Evolutionary conservation across 2,797 vertebrate species (phyloP).

Genomic region (Crotalus adamanteus): DNA sequence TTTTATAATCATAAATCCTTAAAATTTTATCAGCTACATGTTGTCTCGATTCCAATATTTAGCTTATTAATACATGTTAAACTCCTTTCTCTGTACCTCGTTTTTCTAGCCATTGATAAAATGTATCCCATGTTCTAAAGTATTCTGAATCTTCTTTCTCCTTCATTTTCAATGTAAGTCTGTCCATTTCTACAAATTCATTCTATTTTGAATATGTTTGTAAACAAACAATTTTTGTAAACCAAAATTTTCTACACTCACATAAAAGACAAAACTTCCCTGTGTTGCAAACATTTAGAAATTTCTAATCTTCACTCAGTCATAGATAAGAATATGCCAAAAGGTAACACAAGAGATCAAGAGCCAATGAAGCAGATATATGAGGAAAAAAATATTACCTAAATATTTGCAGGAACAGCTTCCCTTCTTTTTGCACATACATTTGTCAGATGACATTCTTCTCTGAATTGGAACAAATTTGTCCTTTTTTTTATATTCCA

Average conservation of each 20-base stretch:
- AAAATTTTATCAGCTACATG: too few species aligned
- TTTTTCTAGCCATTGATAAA: too few species aligned
- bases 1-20: too few species aligned
- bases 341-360: neutral
- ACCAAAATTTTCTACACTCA: neutral
- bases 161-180: too few species aligned
- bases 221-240: neutral
- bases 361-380: neutral
- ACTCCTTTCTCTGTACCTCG: too few species aligned
- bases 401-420: conserved; percentile 56
- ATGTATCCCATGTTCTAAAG: too few species aligned
- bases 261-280: neutral
- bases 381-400: conserved; percentile 48
- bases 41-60: too few species aligned
- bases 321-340: neutral
- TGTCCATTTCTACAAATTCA: too few species aligned
- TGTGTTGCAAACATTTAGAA: neutral
- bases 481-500: conserved; percentile 58
- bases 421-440: conserved; percentile 30
- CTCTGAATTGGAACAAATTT: conserved; percentile 8
- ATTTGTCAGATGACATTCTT: conserved; percentile 35
- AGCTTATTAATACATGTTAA: too few species aligned
- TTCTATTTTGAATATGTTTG: neutral
- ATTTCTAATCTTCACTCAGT: neutral
- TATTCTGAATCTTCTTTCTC: too few species aligned